Evolutionary conservation across 35 echinoderm and acorn worm species (phyloP).

Genomic region (Anneissia japonica): DNA sequence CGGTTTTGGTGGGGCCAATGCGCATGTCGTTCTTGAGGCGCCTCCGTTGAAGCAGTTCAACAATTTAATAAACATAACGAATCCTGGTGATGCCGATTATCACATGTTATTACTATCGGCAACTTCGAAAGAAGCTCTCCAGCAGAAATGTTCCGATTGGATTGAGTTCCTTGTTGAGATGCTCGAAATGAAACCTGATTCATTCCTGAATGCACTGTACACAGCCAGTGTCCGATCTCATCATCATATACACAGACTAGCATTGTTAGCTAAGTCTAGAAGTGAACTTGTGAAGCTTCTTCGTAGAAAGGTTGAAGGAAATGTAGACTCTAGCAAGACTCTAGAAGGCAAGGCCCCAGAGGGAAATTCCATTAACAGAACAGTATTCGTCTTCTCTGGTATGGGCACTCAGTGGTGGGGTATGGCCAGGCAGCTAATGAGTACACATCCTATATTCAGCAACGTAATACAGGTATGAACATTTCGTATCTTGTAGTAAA

Average conservation of each 20-base stretch:
- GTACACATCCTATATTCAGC: slow-evolving; percentile 13
- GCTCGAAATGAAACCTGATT: no score
- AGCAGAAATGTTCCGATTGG: not conserved
- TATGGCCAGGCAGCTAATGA: slow-evolving; percentile 61
- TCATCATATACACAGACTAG: not conserved
- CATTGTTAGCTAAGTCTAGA: not conserved
- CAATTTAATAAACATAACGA: not conserved
- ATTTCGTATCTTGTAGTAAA: no score
- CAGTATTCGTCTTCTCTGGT: slow-evolving; percentile 55
- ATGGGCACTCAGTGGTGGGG: slow-evolving; percentile 92
- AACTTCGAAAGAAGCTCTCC: not conserved
- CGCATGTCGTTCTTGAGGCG: slow-evolving; percentile 27
- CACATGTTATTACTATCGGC: not conserved
- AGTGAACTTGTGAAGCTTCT: not conserved
- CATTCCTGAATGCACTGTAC: no score
- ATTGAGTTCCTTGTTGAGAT: not conserved
- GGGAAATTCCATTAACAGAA: not conserved
- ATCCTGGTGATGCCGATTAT: not conserved
- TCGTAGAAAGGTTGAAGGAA: not conserved
- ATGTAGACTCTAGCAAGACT: not conserved
- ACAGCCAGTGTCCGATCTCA: no score
- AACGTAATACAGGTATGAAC: slow-evolving; percentile 41
- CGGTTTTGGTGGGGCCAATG: slow-evolving; percentile 71
- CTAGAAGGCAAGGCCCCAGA: slow-evolving; percentile 19
- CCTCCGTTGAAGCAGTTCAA: no score